Base-by-base conservation (phyloP, 2,113 vertebrate species). In the Melanostigma gelatinosum region DNA sequence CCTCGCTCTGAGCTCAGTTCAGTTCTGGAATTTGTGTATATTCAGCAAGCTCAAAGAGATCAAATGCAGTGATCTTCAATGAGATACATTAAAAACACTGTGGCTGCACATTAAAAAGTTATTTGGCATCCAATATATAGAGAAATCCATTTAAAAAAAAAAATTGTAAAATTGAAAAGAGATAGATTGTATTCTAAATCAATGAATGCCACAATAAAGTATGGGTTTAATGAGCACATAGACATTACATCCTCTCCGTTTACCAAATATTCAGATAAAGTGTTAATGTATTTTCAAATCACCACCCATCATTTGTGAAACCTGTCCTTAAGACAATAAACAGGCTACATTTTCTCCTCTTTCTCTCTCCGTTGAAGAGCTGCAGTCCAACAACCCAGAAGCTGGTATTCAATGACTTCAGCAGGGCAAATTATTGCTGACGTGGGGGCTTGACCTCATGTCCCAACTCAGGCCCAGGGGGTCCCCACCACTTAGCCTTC, bases 371-470 rank as follows among this genome's bases (percentile, higher is more conserved):
- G 66, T 36, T 57, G 20, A 62, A 79, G 44, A 48, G 79, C 64
- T 72, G 63, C 24, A 76, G 77, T 54, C 32, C 57, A 58, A 48
- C 55, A 34, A 72, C 24, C 40, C 54, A 46, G 36, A 27, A 57
- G 61, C 72, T 78, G 74, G 5, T 48, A 72, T 88, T 84, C 72
- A 71, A 2, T 57, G 55, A 78, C 73, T 81, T 79, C 32, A 58
- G 46, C 16, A 20, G 52, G 22, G 68, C 63, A 76, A 70, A 86
- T 77, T 61, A 46, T 72, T 70, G 54, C 64, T 85, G 84, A 90
- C 57, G 0, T 65, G 60, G 27, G 79, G 86, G 34, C 82, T 61
- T 73, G 87, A 89, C 87, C 89, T 29, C 38, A 22, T 52, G 72
- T 85, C 72, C 75, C 52, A 65, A 42, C 80, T 65, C 12, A 77